Conservation (phyloP, 2,113 vertebrate species). For the Phyllostomus hastatus region DNA sequence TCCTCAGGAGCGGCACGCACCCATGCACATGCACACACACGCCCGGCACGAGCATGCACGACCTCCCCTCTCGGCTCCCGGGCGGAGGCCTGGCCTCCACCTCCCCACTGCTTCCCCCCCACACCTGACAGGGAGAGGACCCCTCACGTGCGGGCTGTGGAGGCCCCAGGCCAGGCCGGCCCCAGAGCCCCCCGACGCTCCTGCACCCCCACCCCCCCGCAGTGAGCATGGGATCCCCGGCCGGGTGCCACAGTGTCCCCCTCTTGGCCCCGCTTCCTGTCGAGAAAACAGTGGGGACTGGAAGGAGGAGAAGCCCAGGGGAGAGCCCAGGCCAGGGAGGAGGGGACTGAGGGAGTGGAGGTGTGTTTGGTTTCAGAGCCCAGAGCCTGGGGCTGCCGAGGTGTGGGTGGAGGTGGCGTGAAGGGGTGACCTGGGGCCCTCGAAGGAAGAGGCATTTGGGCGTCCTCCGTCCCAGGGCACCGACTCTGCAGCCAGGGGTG, state of each 20-base stretch:
- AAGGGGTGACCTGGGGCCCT: not conserved
- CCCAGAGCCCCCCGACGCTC: not conserved
- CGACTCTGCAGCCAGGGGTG: not conserved
- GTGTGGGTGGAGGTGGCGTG: not conserved
- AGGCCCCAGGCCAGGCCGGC: not conserved
- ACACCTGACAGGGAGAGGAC: not conserved
- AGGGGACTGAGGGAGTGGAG: not conserved
- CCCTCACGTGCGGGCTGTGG: not conserved
- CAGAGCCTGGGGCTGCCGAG: not conserved
- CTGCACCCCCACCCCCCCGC: not conserved
- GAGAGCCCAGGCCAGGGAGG: not conserved
- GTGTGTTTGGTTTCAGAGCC: conserved; percentile 17
- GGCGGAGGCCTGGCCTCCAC: not conserved
- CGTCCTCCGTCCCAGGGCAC: not conserved
- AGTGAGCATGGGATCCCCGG: not conserved
- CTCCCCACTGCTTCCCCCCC: not conserved
- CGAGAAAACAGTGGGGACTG: not conserved
- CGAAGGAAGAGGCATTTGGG: not conserved
- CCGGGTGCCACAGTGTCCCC: not conserved
- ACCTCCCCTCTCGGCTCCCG: not conserved
- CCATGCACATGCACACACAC: conserved; percentile 47
- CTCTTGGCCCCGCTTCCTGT: not conserved
- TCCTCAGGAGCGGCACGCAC: not conserved
- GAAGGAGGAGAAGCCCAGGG: not conserved
- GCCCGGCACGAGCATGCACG: conserved; percentile 20